These are phyloP conservation scores for Hydropsyche betteni DNA, from an alignment of 2,888 invertebrate species.

Conservation along the genomic window DNA sequence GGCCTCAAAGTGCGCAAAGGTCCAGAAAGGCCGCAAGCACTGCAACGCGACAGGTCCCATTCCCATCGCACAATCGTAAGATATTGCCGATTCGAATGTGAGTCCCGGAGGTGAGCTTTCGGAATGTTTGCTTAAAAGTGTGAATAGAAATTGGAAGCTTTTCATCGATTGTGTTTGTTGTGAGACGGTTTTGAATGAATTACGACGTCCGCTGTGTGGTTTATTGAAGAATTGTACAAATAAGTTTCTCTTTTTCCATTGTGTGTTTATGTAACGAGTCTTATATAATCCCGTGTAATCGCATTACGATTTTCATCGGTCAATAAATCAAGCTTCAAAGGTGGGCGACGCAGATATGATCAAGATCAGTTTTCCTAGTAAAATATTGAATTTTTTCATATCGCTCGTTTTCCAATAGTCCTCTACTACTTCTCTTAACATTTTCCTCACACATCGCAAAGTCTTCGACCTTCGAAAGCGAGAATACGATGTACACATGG, in stretches of 20 bases:
- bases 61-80: background rate
- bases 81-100: too few species aligned
- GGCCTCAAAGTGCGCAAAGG: conserved; percentile 10
- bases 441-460: too few species aligned
- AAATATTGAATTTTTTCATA: too few species aligned
- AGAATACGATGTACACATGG: conserved; percentile 5
- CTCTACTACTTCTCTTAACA: too few species aligned
- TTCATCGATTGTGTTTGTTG: conserved; percentile 19
- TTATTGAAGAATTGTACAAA: background rate
- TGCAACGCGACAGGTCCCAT: background rate
- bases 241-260: background rate
- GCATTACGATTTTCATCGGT: too few species aligned
- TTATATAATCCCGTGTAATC: too few species aligned
- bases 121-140: background rate
- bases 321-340: too few species aligned
- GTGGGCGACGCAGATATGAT: too few species aligned
- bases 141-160: too few species aligned
- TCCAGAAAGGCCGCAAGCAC: background rate
- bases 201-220: conserved; percentile 30
- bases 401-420: too few species aligned
- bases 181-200: conserved; percentile 35
- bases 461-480: background rate
- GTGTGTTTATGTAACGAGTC: too few species aligned
- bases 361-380: too few species aligned
- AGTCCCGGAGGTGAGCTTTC: background rate